Evolutionary conservation across 2,797 vertebrate genomes (phyloP).

Genomic region (Iguana delicatissima): DNA sequence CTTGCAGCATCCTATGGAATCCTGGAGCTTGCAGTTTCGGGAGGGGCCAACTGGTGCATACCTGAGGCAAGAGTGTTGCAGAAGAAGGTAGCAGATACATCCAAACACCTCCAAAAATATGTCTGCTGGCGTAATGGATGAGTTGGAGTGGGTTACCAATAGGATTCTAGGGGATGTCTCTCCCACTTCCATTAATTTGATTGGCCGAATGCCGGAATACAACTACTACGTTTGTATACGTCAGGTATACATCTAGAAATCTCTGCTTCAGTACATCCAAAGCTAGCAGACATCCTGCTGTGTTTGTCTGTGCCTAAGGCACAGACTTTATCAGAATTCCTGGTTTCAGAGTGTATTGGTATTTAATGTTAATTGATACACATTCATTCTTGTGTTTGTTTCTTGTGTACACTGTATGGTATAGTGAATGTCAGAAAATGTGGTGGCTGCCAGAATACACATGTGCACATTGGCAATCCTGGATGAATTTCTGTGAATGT

Average conservation of each 20-base stretch:
- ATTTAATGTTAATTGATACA: background rate
- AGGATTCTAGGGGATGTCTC: background rate
- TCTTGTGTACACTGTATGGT: background rate
- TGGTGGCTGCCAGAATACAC: background rate
- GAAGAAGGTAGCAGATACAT: no score
- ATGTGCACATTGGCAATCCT: background rate
- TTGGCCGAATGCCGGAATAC: background rate
- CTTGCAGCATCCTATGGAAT: no score
- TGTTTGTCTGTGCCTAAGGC: background rate
- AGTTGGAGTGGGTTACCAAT: background rate
- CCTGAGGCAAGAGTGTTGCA: no score
- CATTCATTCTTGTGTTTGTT: slow-evolving; percentile 8
- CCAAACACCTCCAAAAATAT: no score
- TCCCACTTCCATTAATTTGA: background rate
- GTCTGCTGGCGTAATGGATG: no score
- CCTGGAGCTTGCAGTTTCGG: no score
- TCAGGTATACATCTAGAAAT: background rate
- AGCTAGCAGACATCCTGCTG: background rate
- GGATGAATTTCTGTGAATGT: background rate
- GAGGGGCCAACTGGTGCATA: no score
- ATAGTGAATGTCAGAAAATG: background rate
- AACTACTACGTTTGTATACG: background rate
- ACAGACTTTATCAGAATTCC: background rate
- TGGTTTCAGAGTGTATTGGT: accelerated
- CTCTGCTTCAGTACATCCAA: background rate